phyloP scores from a whole-genome alignment of 1,140 invertebrate genomes.

The Tetragnatha versicolor region DNA sequence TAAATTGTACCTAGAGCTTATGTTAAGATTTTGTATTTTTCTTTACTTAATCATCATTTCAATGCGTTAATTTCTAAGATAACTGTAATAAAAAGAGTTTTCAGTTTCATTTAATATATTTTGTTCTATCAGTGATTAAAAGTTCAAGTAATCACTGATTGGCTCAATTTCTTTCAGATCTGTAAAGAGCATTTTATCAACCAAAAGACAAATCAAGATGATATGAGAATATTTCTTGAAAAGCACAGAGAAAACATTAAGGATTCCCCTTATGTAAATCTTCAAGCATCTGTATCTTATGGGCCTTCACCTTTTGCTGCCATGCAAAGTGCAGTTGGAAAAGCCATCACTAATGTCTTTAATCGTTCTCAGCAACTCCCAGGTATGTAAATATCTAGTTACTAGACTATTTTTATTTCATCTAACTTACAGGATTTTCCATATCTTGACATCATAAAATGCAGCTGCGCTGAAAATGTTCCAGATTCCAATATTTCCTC shows the following conservation, averaged over 20 bases:
- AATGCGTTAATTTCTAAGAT: background rate
- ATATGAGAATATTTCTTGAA: conserved; percentile 80
- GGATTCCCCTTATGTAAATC: conserved; percentile 4
- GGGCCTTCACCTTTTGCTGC: conserved; percentile 72
- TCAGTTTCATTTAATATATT: no score
- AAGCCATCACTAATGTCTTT: conserved; percentile 67
- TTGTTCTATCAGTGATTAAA: background rate
- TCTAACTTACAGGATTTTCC: no score
- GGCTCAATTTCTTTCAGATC: conserved; percentile 64
- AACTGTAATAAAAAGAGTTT: background rate
- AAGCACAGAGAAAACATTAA: conserved; percentile 61
- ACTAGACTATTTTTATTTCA: no score
- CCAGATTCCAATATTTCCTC: no score
- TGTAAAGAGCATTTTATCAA: conserved; percentile 86
- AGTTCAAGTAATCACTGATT: background rate
- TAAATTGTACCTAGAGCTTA: no score
- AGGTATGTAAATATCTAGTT: no score
- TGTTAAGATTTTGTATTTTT: no score
- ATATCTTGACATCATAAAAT: no score
- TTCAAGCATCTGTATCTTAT: conserved; percentile 43
- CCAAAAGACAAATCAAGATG: conserved; percentile 78
- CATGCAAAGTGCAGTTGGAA: conserved; percentile 66
- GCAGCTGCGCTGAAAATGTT: no score
- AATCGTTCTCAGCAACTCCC: conserved; percentile 64
- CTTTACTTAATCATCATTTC: conserved; percentile 41